Evolutionary conservation across 2,113 vertebrate species (phyloP).

Genomic region (Typhlomys cinereus): DNA sequence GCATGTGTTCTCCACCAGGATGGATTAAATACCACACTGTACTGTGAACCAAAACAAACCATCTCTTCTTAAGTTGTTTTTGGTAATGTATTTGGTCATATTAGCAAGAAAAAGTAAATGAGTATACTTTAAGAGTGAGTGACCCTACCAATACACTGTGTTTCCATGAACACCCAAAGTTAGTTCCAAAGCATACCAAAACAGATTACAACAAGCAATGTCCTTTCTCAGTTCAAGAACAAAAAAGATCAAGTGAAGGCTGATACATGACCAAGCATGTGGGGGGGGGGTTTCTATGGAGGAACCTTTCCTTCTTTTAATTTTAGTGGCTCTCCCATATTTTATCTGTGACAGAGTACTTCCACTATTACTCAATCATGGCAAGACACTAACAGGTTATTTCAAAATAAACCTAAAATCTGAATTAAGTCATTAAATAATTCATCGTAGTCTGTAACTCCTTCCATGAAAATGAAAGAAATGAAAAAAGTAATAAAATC

Average conservation of each 20-base stretch:
- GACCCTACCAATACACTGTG: neutral
- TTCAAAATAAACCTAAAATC: too few relatives aligned
- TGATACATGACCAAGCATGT: too few relatives aligned
- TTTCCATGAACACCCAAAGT: neutral
- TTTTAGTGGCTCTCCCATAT: neutral
- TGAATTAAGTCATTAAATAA: too few relatives aligned
- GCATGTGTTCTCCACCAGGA: neutral
- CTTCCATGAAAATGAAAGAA: too few relatives aligned
- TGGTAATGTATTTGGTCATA: neutral
- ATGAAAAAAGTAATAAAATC: too few relatives aligned
- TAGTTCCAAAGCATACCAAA: neutral
- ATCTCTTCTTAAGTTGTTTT: neutral
- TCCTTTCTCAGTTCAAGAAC: too few relatives aligned
- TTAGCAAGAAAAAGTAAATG: neutral
- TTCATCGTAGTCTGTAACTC: too few relatives aligned
- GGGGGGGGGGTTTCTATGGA: too few relatives aligned
- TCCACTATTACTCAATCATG: neutral
- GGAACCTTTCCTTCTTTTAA: neutral
- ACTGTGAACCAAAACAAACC: neutral
- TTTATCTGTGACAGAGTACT: neutral
- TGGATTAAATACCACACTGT: neutral
- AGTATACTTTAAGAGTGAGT: neutral
- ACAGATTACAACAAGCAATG: neutral
- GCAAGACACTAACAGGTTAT: too few relatives aligned
- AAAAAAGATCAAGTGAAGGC: too few relatives aligned